Base-by-base conservation (phyloP, 2,113 vertebrate species). In the Macquaria australasica region DNA sequence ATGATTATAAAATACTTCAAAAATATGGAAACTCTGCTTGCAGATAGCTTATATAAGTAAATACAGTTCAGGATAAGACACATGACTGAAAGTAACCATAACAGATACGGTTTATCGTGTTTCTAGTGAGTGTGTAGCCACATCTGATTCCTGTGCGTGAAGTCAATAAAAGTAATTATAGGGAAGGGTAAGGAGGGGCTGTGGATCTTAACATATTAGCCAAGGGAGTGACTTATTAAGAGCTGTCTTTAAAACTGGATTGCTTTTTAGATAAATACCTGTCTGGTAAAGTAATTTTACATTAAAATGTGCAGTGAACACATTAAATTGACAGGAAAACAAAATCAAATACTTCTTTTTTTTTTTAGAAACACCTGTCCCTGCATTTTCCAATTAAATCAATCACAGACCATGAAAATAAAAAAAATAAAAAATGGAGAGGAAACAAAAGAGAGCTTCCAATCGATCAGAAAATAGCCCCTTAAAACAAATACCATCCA, bases 381-480 rank as follows among this genome's bases (percentile, higher is more conserved):
- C 6, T 21, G 6, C n/a, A 2, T 73, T 56, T 72, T 59, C 43
- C 60, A 45, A 21, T 77, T 39, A 39, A 70, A 84, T 74, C 77
- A 60, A 34, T 53, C 21, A 20, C 20, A 20, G 8, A 1, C 15
- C 34, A n/a, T 21, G 15, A 34, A 58, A 70, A 34, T 34, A 34
- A 34, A 34, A 34, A 34, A 34, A 34, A 34, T 34, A 50, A 37
- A 56, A 39, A 39, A 39, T 6, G n/a, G 1, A 70, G 59, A 70
- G 70, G 41, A 78, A 79, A 77, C 39, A 48, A 77, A 81, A 43
- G 11, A 63, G 53, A 79, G n/a, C 34, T 8, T 4, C 68, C 31
- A 51, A 73, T 83, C 55, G 59, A 77, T 90, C 43, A 66, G 58
- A 76, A 78, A 87, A 37, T 8, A 58, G 51, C 39, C 50, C 59